phyloP scores from a whole-genome alignment of 2,888 invertebrate species.

The Pterostichus madidus region DNA sequence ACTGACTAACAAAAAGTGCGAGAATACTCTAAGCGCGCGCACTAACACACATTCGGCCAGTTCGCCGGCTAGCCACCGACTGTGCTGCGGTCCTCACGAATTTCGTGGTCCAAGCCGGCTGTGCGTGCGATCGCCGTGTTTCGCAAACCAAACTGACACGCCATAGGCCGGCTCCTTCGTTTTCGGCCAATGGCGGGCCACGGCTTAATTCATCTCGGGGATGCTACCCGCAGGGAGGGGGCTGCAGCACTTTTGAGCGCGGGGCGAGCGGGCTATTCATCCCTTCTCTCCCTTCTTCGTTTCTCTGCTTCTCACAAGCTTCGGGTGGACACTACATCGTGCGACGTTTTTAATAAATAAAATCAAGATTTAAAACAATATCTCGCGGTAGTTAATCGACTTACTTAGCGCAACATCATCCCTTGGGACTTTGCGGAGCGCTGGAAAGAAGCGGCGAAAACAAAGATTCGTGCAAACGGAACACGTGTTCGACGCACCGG shows the following conservation, averaged over 20 bases:
- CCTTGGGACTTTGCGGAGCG: not conserved
- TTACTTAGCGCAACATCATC: not conserved
- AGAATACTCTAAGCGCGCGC: slow-evolving; percentile 25
- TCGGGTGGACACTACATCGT: slow-evolving; percentile 20
- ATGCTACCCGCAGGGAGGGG: slow-evolving; percentile 71
- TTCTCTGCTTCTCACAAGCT: slow-evolving; percentile 6
- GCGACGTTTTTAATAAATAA: slow-evolving; percentile 31
- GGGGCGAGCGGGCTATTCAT: slow-evolving; percentile 24
- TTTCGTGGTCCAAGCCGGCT: slow-evolving; percentile 72
- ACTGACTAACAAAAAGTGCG: slow-evolving; percentile 22
- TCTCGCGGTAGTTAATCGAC: slow-evolving; percentile 11
- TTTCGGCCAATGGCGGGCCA: slow-evolving; percentile 75
- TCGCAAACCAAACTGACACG: slow-evolving; percentile 74
- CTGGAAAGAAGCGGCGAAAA: slow-evolving; percentile 7
- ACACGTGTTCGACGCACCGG: slow-evolving; percentile 55
- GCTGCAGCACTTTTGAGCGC: slow-evolving; percentile 76
- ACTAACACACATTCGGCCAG: slow-evolving; percentile 49
- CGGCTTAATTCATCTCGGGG: slow-evolving; percentile 74
- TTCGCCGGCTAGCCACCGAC: slow-evolving; percentile 73
- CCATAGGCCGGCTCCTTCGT: slow-evolving; percentile 74
- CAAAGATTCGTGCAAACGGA: not conserved
- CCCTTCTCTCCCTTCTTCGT: slow-evolving; percentile 19
- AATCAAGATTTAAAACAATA: slow-evolving; percentile 39
- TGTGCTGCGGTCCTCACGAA: slow-evolving; percentile 73
- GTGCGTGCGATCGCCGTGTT: slow-evolving; percentile 72